phyloP scores from a whole-genome alignment of 2,797 vertebrate genomes.

The Triplophysa yarkandensis region DNA sequence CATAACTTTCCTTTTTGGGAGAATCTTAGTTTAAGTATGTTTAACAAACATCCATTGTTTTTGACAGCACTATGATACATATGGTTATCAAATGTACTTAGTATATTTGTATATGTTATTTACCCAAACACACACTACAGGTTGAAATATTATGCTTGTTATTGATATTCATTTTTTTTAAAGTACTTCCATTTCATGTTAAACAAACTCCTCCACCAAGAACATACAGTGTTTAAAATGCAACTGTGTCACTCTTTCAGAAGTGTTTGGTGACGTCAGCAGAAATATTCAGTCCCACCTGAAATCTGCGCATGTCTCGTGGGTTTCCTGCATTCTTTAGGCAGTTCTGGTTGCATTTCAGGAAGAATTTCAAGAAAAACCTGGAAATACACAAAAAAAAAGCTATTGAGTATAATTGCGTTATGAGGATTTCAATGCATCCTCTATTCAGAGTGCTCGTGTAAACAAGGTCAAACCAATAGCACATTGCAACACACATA shows the following conservation, averaged over 20 bases:
- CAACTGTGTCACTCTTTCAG: constrained; percentile 3
- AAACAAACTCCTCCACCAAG: background rate
- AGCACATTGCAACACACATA: too few species aligned
- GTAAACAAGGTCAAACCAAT: too few species aligned
- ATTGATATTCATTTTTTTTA: background rate
- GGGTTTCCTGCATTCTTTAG: constrained; percentile 91
- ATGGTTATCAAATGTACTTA: too few species aligned
- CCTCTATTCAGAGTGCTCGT: too few species aligned
- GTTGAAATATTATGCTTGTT: background rate
- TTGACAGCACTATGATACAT: too few species aligned
- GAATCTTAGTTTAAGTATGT: too few species aligned
- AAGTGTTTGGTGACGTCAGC: constrained; percentile 52
- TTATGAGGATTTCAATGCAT: too few species aligned
- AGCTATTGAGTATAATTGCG: background rate
- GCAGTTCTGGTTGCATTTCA: constrained; percentile 92
- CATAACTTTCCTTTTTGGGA: too few species aligned
- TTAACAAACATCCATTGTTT: too few species aligned
- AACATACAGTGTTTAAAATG: background rate
- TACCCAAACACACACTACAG: background rate
- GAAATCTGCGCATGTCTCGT: constrained; percentile 88
- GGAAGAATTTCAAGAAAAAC: constrained; percentile 90
- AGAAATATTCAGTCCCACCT: constrained; percentile 74
- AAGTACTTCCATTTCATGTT: background rate
- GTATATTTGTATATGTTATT: too few species aligned
- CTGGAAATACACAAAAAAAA: constrained; percentile 68